Conservation (phyloP, 2,113 vertebrate species). For the rabbit (Oryctolagus cuniculus) region mOryCun1.1 NC_091450.1:16352001-16352500, state of each 20-base stretch:
- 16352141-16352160: not conserved
- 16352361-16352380: too few relatives aligned
- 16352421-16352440: too few relatives aligned
- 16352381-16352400: too few relatives aligned
- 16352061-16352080: not conserved
- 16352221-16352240: not conserved
- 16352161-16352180: not conserved
- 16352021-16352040: not conserved
- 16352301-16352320: too few relatives aligned
- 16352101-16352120: not conserved
- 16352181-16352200: not conserved
- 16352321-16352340: too few relatives aligned
- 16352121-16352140: not conserved
- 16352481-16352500: too few relatives aligned
- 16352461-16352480: too few relatives aligned
- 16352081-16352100: not conserved
- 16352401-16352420: too few relatives aligned
- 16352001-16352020: not conserved
- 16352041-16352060: conserved; percentile 30
- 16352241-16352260: not conserved
- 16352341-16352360: too few relatives aligned
- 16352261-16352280: not conserved
- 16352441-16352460: too few relatives aligned
- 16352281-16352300: too few relatives aligned
- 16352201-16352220: not conserved